These are phyloP conservation scores for Hyaena hyaena DNA, from an alignment of 2,113 vertebrate genomes.

Conservation along the genomic window DNA sequence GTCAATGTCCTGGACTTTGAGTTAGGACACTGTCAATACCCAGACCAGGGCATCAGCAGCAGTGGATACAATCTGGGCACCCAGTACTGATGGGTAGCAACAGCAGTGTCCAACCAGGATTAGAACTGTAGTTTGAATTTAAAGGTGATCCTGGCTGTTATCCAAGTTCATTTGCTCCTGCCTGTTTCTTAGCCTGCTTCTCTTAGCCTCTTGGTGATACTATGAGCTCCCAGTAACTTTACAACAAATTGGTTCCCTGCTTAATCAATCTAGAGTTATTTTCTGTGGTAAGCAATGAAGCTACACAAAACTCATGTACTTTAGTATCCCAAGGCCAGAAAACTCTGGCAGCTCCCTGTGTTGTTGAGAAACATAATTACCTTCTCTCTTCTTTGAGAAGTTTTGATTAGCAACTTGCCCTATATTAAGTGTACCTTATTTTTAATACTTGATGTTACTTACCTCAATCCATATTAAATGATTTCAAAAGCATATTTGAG, in stretches of 20 bases:
- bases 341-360: not conserved
- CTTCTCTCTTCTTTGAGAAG: not conserved
- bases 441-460: conserved; percentile 4
- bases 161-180: not conserved
- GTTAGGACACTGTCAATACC: not conserved
- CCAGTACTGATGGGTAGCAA: not conserved
- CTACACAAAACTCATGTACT: not conserved
- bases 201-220: not conserved
- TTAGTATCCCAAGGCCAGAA: not conserved
- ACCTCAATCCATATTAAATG: not conserved
- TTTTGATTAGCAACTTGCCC: not conserved
- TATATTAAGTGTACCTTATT: not conserved
- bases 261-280: not conserved
- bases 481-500: not conserved
- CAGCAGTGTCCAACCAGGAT: fast-evolving
- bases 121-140: not conserved
- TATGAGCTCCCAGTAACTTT: not conserved
- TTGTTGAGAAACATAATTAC: not conserved
- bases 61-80: not conserved
- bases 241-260: not conserved
- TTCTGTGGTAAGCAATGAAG: not conserved
- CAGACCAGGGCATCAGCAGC: not conserved
- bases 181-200: not conserved
- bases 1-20: not conserved
- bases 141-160: not conserved